Conservation (phyloP, 2,113 vertebrate genomes). For the Paramormyrops kingsleyae region DNA sequence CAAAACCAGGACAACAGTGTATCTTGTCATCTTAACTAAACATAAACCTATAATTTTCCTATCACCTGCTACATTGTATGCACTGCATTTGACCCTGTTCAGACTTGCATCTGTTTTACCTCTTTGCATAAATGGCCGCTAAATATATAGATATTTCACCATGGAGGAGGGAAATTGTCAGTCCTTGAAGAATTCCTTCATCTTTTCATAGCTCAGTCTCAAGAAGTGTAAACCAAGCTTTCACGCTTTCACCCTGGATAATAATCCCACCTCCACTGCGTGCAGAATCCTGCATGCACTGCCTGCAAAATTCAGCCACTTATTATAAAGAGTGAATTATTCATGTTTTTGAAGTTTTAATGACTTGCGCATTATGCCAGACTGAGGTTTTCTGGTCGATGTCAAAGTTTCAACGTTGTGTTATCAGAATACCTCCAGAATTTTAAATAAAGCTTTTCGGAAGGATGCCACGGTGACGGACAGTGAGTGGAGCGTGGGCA, state of each 20-base stretch:
- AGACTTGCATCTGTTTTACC: background rate
- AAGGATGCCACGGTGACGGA: background rate
- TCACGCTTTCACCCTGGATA: slow-evolving; percentile 11
- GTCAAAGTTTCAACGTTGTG: slow-evolving; percentile 43
- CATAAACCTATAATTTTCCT: background rate
- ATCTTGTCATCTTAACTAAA: background rate
- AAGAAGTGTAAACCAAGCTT: slow-evolving; percentile 17
- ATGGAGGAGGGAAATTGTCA: background rate
- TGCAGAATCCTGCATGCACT: background rate
- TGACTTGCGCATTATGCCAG: slow-evolving; percentile 42
- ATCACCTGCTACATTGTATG: background rate
- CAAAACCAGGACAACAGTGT: background rate
- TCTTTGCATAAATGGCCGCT: background rate
- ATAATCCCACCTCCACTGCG: slow-evolving; percentile 5
- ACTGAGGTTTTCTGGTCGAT: slow-evolving; percentile 40
- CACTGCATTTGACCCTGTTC: background rate
- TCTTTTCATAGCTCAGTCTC: slow-evolving; percentile 2
- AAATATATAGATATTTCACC: background rate
- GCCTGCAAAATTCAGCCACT: slow-evolving; percentile 21
- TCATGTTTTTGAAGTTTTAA: slow-evolving; percentile 53
- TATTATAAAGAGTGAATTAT: slow-evolving; percentile 52
- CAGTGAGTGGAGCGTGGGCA: background rate
- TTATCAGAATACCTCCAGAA: slow-evolving; percentile 38
- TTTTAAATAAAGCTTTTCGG: slow-evolving; percentile 38
- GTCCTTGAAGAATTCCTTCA: slow-evolving; percentile 9